phyloP scores from a whole-genome alignment of 1,140 invertebrate species.

The Drosophila repletoides region DNA sequence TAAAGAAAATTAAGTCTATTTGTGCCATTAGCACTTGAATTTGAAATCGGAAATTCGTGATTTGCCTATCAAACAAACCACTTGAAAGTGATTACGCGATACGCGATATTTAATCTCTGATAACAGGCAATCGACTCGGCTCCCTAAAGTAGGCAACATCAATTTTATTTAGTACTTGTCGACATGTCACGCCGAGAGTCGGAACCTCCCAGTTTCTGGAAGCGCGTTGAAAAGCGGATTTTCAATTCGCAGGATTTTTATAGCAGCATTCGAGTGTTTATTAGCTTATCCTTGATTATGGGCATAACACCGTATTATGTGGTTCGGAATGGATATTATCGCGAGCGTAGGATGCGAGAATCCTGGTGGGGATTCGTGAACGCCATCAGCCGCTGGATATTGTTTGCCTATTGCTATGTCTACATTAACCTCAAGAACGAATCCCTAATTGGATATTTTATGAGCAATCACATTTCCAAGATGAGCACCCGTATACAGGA shows the following conservation, averaged over 20 bases:
- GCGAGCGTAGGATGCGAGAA: slow-evolving; percentile 24
- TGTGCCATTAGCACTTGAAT: too few relatives aligned
- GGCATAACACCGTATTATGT: slow-evolving; percentile 51
- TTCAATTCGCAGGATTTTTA: slow-evolving; percentile 46
- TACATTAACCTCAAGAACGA: slow-evolving; percentile 31
- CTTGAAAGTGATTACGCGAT: slow-evolving; percentile 10
- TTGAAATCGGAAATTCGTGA: not conserved
- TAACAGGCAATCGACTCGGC: slow-evolving; percentile 2
- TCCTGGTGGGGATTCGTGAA: slow-evolving; percentile 56
- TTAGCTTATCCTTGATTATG: slow-evolving; percentile 31
- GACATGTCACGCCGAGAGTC: slow-evolving; percentile 5
- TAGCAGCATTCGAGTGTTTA: slow-evolving; percentile 37
- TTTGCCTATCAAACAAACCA: slow-evolving; percentile 1
- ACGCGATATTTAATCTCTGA: slow-evolving; percentile 1
- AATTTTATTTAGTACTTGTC: slow-evolving; percentile 20
- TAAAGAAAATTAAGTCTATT: too few relatives aligned
- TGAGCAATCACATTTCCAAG: slow-evolving; percentile 48
- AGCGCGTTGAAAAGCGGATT: slow-evolving; percentile 7
- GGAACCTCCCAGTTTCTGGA: slow-evolving; percentile 1
- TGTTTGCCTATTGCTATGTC: slow-evolving; percentile 51
- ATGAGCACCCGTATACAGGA: slow-evolving; percentile 47
- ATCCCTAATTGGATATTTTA: slow-evolving; percentile 60
- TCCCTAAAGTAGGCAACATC: slow-evolving; percentile 15
- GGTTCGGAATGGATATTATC: not conserved
- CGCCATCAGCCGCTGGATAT: slow-evolving; percentile 52